These are phyloP conservation scores for Euthynnus affinis DNA, from an alignment of 2,797 vertebrate genomes.

Conservation along the genomic window DNA sequence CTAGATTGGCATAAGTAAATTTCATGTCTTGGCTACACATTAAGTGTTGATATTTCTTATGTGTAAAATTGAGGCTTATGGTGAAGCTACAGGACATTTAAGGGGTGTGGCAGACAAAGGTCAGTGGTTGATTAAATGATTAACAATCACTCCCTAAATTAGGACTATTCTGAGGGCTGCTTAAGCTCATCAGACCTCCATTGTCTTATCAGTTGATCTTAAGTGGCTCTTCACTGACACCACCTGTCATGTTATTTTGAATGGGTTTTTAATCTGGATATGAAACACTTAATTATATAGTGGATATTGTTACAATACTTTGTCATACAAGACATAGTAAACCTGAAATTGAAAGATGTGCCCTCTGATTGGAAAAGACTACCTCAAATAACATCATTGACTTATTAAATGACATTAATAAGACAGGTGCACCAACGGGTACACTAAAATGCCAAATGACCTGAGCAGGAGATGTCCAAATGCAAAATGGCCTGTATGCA, in stretches of 20 bases:
- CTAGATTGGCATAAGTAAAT: background rate
- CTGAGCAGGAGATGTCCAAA: background rate
- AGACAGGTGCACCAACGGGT: too few species aligned
- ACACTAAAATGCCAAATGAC: too few species aligned
- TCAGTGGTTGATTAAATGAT: background rate
- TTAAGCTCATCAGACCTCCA: too few species aligned
- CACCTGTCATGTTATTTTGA: background rate
- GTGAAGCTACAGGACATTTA: background rate
- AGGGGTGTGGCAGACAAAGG: too few species aligned
- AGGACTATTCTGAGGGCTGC: too few species aligned
- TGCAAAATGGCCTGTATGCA: background rate
- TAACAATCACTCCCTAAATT: background rate
- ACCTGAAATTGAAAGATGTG: background rate
- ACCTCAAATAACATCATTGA: too few species aligned
- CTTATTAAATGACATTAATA: too few species aligned
- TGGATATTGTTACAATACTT: background rate
- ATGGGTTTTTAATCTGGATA: background rate
- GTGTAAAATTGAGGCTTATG: background rate
- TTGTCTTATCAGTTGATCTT: too few species aligned
- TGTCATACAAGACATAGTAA: background rate
- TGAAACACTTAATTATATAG: background rate
- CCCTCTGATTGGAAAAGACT: too few species aligned
- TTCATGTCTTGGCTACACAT: too few species aligned
- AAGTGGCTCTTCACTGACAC: background rate
- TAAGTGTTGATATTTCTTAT: background rate